Percentiles rank a stretch among this genome's conserved stretches.
These are phyloP conservation scores for Aplidium turbinatum DNA, from an alignment of 23 tunicate species.

Conservation along the genomic window DNA sequence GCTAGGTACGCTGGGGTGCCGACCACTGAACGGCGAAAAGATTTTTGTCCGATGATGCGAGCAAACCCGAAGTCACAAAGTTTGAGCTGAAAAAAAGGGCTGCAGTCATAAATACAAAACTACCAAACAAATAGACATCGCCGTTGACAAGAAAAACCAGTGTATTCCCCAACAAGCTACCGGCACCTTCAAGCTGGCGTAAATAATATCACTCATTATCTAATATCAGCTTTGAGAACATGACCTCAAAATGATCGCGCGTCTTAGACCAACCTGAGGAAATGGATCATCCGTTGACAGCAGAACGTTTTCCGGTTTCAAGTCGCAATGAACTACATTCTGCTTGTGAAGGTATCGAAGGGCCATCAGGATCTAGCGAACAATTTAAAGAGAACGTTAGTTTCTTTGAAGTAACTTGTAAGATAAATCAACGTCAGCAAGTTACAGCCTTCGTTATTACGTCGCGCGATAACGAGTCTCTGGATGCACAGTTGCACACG, in stretches of 20 bases:
- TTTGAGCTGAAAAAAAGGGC: conserved; percentile 59
- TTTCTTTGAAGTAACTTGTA: not conserved
- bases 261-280: too few relatives aligned
- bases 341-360: conserved; percentile 90
- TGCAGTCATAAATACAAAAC: not conserved
- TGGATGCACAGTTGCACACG: too few relatives aligned
- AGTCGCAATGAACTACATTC: conserved; percentile 97
- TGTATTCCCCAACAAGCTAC: too few relatives aligned
- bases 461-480: too few relatives aligned
- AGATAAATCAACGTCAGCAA: not conserved
- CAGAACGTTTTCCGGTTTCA: conserved; percentile 98
- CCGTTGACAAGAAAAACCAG: not conserved
- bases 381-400: too few relatives aligned
- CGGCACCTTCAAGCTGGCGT: too few relatives aligned
- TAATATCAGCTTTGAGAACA: too few relatives aligned
- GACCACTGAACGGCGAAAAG: conserved; percentile 98
- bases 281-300: conserved; percentile 87
- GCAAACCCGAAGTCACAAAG: conserved; percentile 99
- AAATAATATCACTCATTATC: too few relatives aligned
- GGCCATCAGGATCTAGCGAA: conserved; percentile 83
- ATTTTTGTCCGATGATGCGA: conserved; percentile 98
- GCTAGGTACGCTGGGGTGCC: conserved; percentile 99
- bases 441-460: too few relatives aligned
- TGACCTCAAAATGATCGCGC: too few relatives aligned
- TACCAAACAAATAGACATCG: not conserved